Conservation (phyloP, 2,888 invertebrate species). For the Nudaria mundana region DNA sequence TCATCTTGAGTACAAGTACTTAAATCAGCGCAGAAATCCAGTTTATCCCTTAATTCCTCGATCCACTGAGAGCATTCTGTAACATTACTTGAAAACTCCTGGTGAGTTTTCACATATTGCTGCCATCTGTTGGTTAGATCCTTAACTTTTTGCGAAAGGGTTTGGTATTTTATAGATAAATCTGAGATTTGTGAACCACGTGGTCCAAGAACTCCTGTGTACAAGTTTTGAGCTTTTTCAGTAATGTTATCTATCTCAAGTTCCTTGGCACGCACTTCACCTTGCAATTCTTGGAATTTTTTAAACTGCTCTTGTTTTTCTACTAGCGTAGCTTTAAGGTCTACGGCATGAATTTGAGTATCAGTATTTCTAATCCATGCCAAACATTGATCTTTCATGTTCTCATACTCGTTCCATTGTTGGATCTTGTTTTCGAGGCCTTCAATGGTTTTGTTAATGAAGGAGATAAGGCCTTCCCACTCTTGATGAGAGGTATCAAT, state of each 20-base stretch:
- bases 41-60: slow-evolving; percentile 88
- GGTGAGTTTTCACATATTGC: slow-evolving; percentile 92
- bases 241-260: slow-evolving; percentile 96
- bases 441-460: slow-evolving; percentile 89
- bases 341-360: slow-evolving; percentile 92
- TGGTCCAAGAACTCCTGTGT: slow-evolving; percentile 86
- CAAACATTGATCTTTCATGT: slow-evolving; percentile 90
- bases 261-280: slow-evolving; percentile 94
- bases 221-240: slow-evolving; percentile 92
- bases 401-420: slow-evolving; percentile 96
- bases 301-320: slow-evolving; percentile 94
- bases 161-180: slow-evolving; percentile 95
- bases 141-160: slow-evolving; percentile 93
- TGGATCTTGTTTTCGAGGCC: slow-evolving; percentile 90
- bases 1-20: slow-evolving; percentile 92
- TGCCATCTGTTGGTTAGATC: slow-evolving; percentile 96
- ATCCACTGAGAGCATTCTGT: slow-evolving; percentile 92
- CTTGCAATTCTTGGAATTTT: slow-evolving; percentile 88
- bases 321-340: slow-evolving; percentile 89
- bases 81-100: slow-evolving; percentile 91
- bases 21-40: slow-evolving; percentile 93
- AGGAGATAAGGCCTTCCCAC: slow-evolving; percentile 91
- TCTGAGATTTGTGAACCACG: slow-evolving; percentile 93
- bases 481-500: slow-evolving; percentile 94
- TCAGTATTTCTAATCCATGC: slow-evolving; percentile 95